Conservation (phyloP, 2,797 vertebrate species). For the Pangasius krempfi region DNA sequence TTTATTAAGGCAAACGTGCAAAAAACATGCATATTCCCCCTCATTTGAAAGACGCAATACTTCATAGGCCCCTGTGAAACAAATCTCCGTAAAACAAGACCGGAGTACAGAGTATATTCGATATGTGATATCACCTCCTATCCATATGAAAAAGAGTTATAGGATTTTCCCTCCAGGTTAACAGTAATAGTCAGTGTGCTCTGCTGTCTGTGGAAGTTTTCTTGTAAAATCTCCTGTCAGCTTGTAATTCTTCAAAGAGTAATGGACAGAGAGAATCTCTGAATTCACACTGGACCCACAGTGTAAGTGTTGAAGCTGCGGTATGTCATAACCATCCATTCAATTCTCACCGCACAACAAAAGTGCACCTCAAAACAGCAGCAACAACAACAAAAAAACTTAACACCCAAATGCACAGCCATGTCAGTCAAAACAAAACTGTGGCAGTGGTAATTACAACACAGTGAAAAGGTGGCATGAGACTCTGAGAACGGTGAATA, state of each 20-base stretch:
- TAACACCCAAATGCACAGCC: not conserved
- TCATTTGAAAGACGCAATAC: not conserved
- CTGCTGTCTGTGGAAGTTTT: conserved; percentile 25
- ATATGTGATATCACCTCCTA: not conserved
- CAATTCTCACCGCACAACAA: not conserved
- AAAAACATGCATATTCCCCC: not conserved
- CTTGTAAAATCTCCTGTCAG: conserved; percentile 19
- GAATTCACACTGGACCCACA: conserved; percentile 1
- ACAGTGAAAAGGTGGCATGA: not conserved
- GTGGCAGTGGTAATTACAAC: not conserved
- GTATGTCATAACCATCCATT: not conserved
- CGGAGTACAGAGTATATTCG: not conserved
- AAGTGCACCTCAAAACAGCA: not conserved
- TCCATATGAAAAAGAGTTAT: conserved; percentile 12
- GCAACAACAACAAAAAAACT: not conserved
- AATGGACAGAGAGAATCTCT: conserved; percentile 29
- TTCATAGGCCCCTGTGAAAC: not conserved
- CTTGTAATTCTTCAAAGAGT: conserved; percentile 7
- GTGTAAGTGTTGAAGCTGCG: too few species aligned
- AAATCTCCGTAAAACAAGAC: not conserved
- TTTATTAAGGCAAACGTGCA: not conserved
- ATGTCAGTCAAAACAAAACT: not conserved
- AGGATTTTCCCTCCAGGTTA: conserved; percentile 31
- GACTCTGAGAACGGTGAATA: not conserved
- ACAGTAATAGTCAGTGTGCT: conserved; percentile 14